Evolutionary conservation across 2,797 vertebrate genomes (phyloP), one percentile per base, ranked within the genome.

Genomic region (Knipowitschia caucasica): DNA sequence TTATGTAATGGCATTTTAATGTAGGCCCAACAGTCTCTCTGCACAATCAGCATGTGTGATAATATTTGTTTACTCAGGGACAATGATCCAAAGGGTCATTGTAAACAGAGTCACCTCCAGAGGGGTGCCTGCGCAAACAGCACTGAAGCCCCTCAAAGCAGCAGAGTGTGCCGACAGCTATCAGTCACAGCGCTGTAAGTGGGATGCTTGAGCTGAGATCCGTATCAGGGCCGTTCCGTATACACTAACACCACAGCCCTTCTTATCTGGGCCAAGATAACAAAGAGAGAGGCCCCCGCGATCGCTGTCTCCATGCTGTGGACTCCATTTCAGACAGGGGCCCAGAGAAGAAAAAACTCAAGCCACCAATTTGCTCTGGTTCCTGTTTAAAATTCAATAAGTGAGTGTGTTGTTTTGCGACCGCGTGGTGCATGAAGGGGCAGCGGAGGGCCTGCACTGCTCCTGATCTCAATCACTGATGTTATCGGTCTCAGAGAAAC

Each of bases 151-250:
- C 71, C 63, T 74, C 34, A 33, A 49, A 49, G 46, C 46, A 63
- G 60, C 73, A 30, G 62, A 74, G 73, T 67, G 77, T 55, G 68
- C 78, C 81, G 85, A 86, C 80, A 87, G 82, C 75, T 85, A 89
- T 90, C 89, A 86, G 82, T 92, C 89, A 86, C 71, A 72, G 70
- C 42, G 33, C 79, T 58, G 68, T 90, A 90, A 90, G 89, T 90
- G 84, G 84, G 82, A 88, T 87, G 85, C 88, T 91, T 86, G 80
- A 90, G 88, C 62, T 35, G 58, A 89, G 89, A 91, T 91, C 77
- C 71, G 73, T 90, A 91, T 92, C 91, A 87, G 78, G 43, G 35
- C 68, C 54, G 70, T 77, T 73, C 86, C 79, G 73, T 87, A 88
- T 83, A 81, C 77, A 80, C 87, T 89, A 88, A 91, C 91, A 90